Evolutionary conservation across 2,888 invertebrate genomes (phyloP).

Genomic region (Colletes collaris): DNA sequence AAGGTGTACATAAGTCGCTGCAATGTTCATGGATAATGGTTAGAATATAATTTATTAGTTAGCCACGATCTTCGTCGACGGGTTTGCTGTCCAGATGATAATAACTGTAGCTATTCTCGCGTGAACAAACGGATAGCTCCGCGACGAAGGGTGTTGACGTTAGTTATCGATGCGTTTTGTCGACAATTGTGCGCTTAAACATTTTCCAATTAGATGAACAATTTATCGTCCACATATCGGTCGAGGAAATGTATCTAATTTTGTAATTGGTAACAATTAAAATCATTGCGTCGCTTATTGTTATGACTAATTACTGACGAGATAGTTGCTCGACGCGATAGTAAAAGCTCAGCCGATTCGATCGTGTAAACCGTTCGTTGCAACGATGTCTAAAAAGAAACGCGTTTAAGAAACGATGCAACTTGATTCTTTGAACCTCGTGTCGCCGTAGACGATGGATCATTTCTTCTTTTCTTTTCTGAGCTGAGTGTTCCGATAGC

Average conservation of each 20-base stretch:
- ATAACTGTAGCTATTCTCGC: conserved; percentile 29
- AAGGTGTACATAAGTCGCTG: conserved; percentile 53
- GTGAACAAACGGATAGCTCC: conserved; percentile 10
- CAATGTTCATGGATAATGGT: conserved; percentile 44
- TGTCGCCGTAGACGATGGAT: conserved; percentile 5
- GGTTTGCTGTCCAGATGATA: conserved; percentile 41
- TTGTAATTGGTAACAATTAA: conserved; percentile 29
- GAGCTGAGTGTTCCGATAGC: conserved; percentile 11
- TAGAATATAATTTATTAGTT: conserved; percentile 37
- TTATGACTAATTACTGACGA: conserved; percentile 13
- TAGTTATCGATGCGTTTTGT: conserved; percentile 29
- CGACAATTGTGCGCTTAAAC: conserved; percentile 40
- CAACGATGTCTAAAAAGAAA: conserved; percentile 34
- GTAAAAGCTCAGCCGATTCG: conserved; percentile 1
- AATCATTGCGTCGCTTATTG: conserved; percentile 15
- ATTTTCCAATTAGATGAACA: conserved; percentile 30
- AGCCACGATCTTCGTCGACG: conserved; percentile 45
- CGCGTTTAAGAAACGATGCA: background rate
- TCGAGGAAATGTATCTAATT: conserved; percentile 24
- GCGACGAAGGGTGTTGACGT: conserved; percentile 11
- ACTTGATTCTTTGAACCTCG: background rate
- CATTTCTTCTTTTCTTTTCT: conserved; percentile 1
- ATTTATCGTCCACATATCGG: conserved; percentile 22
- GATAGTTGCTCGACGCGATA: conserved; percentile 26
- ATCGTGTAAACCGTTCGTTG: conserved; percentile 9